Evolutionary conservation across 2,888 invertebrate genomes (phyloP).

Genomic region (Cynaeus angustus): DNA sequence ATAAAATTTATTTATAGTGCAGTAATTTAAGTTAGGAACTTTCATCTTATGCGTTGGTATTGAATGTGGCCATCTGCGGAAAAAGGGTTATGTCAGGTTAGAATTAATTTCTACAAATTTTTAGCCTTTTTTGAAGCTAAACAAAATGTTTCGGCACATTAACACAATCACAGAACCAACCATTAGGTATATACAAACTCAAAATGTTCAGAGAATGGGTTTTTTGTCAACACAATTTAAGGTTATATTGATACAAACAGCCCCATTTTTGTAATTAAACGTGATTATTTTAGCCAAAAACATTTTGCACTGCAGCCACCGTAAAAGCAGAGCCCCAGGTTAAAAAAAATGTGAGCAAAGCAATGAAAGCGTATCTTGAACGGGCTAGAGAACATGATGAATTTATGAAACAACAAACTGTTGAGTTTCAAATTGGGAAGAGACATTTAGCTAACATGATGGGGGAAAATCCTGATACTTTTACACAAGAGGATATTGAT

Average conservation of each 20-base stretch:
- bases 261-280: neutral
- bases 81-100: no score
- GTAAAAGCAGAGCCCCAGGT: constrained; percentile 7
- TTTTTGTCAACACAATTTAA: constrained; percentile 12
- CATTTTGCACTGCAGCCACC: constrained; percentile 17
- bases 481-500: constrained; percentile 91
- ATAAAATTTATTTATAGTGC: no score
- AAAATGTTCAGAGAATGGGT: constrained; percentile 3
- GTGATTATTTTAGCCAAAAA: constrained; percentile 2
- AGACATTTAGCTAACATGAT: constrained; percentile 99
- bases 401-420: constrained; percentile 85
- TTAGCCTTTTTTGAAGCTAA: no score
- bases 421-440: constrained; percentile 93
- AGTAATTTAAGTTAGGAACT: neutral
- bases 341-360: constrained; percentile 84
- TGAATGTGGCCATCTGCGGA: neutral
- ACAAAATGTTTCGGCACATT: constrained; percentile 26
- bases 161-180: constrained; percentile 4
- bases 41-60: neutral
- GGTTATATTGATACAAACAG: constrained; percentile 11
- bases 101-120: neutral
- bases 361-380: constrained; percentile 92
- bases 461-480: constrained; percentile 93
- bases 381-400: constrained; percentile 86
- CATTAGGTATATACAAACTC: neutral